These are phyloP conservation scores for Argentina silus DNA, from an alignment of 2,797 vertebrate species.

Conservation along the genomic window DNA sequence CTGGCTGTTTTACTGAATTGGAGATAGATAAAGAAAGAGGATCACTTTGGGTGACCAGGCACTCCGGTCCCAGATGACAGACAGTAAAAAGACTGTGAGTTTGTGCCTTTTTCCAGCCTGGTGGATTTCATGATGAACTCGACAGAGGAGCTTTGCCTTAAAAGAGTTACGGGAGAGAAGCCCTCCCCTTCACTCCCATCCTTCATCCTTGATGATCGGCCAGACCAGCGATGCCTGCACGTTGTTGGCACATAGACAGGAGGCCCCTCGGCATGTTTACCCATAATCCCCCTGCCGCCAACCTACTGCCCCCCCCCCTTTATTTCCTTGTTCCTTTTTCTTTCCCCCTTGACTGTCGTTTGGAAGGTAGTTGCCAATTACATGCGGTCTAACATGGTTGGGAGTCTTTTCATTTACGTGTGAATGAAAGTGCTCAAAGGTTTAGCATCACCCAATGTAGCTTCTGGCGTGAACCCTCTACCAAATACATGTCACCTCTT, in stretches of 20 bases:
- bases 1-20: conserved; percentile 34
- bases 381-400: conserved; percentile 77
- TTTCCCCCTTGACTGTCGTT: conserved; percentile 42
- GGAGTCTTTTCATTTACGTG: conserved; percentile 52
- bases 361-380: conserved; percentile 61
- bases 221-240: conserved; percentile 61
- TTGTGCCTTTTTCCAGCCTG: conserved; percentile 89
- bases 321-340: conserved; percentile 34
- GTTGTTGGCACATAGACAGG: conserved; percentile 70
- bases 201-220: conserved; percentile 41
- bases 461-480: conserved; percentile 47
- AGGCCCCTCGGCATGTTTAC: conserved; percentile 73
- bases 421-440: conserved; percentile 1
- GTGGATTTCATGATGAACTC: conserved; percentile 83
- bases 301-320: conserved; percentile 65
- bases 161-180: conserved; percentile 74
- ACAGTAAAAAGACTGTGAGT: conserved; percentile 81
- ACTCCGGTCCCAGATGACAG: conserved; percentile 70
- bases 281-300: conserved; percentile 65
- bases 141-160: conserved; percentile 92
- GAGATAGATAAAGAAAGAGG: conserved; percentile 48
- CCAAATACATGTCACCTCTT: conserved; percentile 50
- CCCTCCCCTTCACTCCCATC: conserved; percentile 43
- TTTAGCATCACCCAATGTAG: conserved; percentile 51
- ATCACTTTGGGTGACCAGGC: conserved; percentile 51